Base-by-base conservation (phyloP, 2,888 invertebrate genomes). In the Tethea ocularis region DNA sequence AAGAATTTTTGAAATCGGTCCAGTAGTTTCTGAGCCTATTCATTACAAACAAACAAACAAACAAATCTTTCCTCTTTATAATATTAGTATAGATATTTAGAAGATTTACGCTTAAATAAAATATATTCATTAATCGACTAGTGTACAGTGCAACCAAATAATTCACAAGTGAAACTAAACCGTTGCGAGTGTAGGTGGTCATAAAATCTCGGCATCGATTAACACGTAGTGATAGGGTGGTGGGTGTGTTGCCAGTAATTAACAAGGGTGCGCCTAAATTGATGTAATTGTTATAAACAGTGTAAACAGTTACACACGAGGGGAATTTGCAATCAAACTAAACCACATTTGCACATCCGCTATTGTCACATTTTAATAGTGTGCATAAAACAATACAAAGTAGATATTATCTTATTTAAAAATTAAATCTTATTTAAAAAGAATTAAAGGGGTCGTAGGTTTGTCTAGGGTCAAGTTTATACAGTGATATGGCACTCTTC, bases 211-310 rank as follows among this genome's bases (percentile, higher is more conserved):
- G 7, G 33, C 17, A 33, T 33, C 54, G 20, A 36, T 54, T 33
- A 54, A 33, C 20, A 15, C 20, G 59, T 57, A 58, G 58, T 66
- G 15, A 58, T 57, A 57, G 57, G 58, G 57, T 64, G 73, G 74
- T 69, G 69, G 82, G 88, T 66, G 87, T 73, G 86, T 71, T 77
- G 63, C 61, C 61, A 72, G 75, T 86, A 82, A 88, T 87, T 83
- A 86, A 81, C 67, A 73, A 71, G 79, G 89, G 89, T 75, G 87
- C 66, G 88, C 71, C 87, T 75, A 82, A 85, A 86, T 87, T 86
- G 87, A 73, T 77, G 76, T 86, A 80, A 86, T 84, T 77, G 76
- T 68, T 67, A 68, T 69, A n/a, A n/a, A n/a, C n/a, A 69, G 70
- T 70, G 77, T 71, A 75, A 67, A 76, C 54, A 20, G 54, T 54